A percentile compares a stretch with the other conserved stretches of the same genome.
These are phyloP conservation scores for Drosophila stalkeri DNA, from an alignment of 2,888 invertebrate genomes.

Conservation along the genomic window DNA sequence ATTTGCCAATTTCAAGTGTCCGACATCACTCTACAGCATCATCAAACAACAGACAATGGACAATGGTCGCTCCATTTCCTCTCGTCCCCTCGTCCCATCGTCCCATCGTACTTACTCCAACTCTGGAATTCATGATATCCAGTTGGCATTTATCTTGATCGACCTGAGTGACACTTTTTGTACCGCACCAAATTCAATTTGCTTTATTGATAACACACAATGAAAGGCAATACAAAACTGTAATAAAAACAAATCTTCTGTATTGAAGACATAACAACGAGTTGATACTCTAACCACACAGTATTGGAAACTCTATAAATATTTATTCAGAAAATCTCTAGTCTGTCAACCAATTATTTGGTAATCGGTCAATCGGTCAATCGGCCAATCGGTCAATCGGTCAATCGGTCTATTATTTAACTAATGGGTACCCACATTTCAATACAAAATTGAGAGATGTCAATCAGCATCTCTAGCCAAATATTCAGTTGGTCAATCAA, in stretches of 20 bases:
- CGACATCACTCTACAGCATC: slow-evolving; percentile 38
- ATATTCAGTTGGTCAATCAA: too few species aligned
- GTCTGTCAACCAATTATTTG: background rate
- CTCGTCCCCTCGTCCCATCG: background rate
- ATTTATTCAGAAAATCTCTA: background rate
- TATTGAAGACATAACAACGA: background rate
- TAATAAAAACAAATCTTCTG: slow-evolving; percentile 26
- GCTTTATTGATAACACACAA: slow-evolving; percentile 73
- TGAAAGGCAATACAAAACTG: slow-evolving; percentile 56
- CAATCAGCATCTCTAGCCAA: too few species aligned
- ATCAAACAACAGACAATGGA: slow-evolving; percentile 62
- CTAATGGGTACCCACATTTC: background rate
- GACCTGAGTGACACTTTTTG: slow-evolving; percentile 74
- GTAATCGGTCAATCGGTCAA: too few species aligned
- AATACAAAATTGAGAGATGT: background rate
- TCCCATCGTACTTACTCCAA: background rate
- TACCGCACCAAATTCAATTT: slow-evolving; percentile 74
- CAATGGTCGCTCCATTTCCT: background rate
- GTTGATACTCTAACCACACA: slow-evolving; percentile 21
- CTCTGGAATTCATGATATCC: slow-evolving; percentile 7
- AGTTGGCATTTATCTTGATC: slow-evolving; percentile 75
- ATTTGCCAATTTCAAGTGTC: slow-evolving; percentile 56
- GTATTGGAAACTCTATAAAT: background rate
- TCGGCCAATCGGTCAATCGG: too few species aligned
- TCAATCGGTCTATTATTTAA: too few species aligned